Percentiles rank a stretch among this genome's conserved stretches.
These are phyloP conservation scores for Agrotis segetum DNA, from an alignment of 2,888 invertebrate species.

Conservation along the genomic window DNA sequence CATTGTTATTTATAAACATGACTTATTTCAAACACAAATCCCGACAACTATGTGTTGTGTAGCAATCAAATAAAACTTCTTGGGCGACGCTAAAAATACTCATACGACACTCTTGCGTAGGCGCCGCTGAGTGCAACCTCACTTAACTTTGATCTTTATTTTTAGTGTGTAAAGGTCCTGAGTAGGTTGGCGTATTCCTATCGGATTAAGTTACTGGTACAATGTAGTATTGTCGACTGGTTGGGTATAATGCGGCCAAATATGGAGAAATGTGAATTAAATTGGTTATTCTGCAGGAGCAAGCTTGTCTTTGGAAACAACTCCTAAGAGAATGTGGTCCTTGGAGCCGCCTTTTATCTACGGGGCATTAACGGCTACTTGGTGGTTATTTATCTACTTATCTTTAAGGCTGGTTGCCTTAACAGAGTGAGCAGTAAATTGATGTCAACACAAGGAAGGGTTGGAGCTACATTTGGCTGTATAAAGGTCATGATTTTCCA, in stretches of 20 bases:
- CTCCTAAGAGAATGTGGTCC: slow-evolving; percentile 56
- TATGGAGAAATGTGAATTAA: slow-evolving; percentile 67
- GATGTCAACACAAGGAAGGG: slow-evolving; percentile 43
- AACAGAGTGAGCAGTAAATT: slow-evolving; percentile 52
- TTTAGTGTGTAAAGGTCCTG: slow-evolving; percentile 19
- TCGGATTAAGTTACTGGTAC: slow-evolving; percentile 67
- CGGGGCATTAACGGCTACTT: slow-evolving; percentile 52
- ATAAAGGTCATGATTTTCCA: slow-evolving; percentile 42
- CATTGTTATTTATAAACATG: slow-evolving; percentile 66
- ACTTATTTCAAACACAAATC: slow-evolving; percentile 67
- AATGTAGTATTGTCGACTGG: slow-evolving; percentile 63
- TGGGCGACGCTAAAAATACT: slow-evolving; percentile 67
- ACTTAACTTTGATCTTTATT: slow-evolving; percentile 42
- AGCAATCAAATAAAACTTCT: slow-evolving; percentile 69
- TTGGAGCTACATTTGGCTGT: slow-evolving; percentile 38
- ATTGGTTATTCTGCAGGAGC: slow-evolving; percentile 60
- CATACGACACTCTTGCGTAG: slow-evolving; percentile 65
- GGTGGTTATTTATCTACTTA: slow-evolving; percentile 56
- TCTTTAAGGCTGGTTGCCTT: slow-evolving; percentile 46
- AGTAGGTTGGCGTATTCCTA: neutral
- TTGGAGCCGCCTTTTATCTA: slow-evolving; percentile 60
- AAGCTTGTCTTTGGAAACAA: slow-evolving; percentile 48
- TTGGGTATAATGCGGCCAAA: slow-evolving; percentile 64
- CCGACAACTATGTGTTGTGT: slow-evolving; percentile 62
- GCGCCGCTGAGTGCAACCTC: slow-evolving; percentile 49